Evolutionary conservation across 2,888 invertebrate species (phyloP), one percentile per base, ranked within the genome.

Genomic region (Xestia sexstrigata): DNA sequence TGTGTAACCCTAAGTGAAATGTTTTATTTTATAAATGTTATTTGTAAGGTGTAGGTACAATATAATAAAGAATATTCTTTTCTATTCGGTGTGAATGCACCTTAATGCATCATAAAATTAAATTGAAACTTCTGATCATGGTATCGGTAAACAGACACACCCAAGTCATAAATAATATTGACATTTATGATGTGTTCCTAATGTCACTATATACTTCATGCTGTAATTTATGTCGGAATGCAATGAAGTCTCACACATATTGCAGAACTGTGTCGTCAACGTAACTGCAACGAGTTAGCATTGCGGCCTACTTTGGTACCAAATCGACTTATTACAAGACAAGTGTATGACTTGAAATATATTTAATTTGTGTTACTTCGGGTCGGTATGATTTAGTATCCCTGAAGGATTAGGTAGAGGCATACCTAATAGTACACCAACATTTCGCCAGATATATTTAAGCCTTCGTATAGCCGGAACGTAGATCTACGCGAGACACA

Each of bases 301-400:
- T 63, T 55, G 5, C 20, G 68, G 58, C 35, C 58, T 55, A 74
- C 63, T 69, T 79, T 60, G 4, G 26, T 60, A n/a, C 6, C n/a
- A 68, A 77, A 58, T 68, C 52, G 55, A 77, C 42, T n/a, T 76
- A 67, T 23, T n/a, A n/a, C n/a, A n/a, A n/a, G n/a, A n/a, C n/a
- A n/a, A n/a, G n/a, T n/a, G n/a, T n/a, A n/a, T n/a, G n/a, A n/a
- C n/a, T n/a, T n/a, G n/a, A n/a, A n/a, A n/a, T n/a, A n/a, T n/a
- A n/a, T n/a, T n/a, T n/a, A n/a, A n/a, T n/a, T n/a, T n/a, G n/a
- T n/a, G n/a, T n/a, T n/a, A n/a, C n/a, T n/a, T 9, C 8, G 2
- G 23, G 49, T 8, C 23, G n/a, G 13, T 5, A 52, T n/a, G n/a
- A 20, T 20, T 47, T 20, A 20, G 49, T 1, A n/a, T 55, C 2